Conservation (phyloP, 2,797 vertebrate genomes). For the Rhinoraja longicauda region DNA sequence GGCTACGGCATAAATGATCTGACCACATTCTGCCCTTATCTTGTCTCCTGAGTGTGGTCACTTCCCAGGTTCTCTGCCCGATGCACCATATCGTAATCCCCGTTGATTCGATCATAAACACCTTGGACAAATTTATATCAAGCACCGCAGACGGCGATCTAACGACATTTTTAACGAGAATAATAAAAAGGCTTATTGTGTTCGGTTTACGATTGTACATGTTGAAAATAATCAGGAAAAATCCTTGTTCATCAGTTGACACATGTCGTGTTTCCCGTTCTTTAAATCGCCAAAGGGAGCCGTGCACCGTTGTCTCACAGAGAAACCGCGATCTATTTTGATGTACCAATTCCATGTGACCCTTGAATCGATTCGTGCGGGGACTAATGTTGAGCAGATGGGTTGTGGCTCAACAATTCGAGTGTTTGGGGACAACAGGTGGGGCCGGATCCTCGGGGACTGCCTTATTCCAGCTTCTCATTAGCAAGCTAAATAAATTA, state of each 20-base stretch:
- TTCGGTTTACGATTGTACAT: neutral
- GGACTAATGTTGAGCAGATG: constrained; percentile 2
- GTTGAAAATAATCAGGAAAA: neutral
- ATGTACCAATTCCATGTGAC: neutral
- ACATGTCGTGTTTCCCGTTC: neutral
- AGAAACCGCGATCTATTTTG: neutral
- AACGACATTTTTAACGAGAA: neutral
- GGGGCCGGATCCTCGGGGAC: neutral
- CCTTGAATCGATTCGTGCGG: neutral
- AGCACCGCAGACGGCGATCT: neutral
- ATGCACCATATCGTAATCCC: neutral
- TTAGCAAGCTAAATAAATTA: neutral
- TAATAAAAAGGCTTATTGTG: neutral
- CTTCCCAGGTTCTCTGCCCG: neutral
- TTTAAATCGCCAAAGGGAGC: neutral
- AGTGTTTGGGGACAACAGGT: constrained; percentile 28
- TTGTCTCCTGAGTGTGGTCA: neutral
- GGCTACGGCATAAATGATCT: constrained; percentile 11
- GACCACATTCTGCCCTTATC: constrained; percentile 4
- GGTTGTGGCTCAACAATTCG: neutral
- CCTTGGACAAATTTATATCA: neutral
- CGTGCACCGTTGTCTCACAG: neutral
- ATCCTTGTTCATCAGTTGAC: too few relatives aligned
- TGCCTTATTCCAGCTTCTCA: neutral
- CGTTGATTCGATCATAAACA: neutral